Base-by-base conservation (phyloP, 2,113 vertebrate species). In the Nycticorax nycticorax region DNA sequence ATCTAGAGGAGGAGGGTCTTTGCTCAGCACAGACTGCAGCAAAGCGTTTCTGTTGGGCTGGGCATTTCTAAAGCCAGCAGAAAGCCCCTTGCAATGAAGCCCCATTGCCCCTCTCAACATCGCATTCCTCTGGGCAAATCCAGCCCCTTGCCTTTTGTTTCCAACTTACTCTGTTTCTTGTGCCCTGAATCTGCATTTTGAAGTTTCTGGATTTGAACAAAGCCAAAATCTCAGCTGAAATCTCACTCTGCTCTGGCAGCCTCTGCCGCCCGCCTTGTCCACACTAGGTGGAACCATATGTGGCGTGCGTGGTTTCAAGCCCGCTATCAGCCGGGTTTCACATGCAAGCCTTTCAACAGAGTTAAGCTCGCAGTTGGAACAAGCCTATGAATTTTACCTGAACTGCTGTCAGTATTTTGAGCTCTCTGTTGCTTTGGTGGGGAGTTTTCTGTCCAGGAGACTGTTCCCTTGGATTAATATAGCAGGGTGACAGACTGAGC, bases 181-280 rank as follows among this genome's bases (percentile, higher is more conserved):
- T 76, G 75, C 33, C 21, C 57, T 28, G 71, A 68, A 48, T 79
- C 50, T 75, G n/a, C 4, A 2, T 79, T 91, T 60, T 75, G 78
- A 88, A 84, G 56, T 84, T 85, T 82, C 57, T 93, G 71, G 62
- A 66, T 55, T 79, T 92, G 62, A 96, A 76, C 59, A 78, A 89
- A 68, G 66, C 45, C 74, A 73, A 90, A 53, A 94, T 92, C 85
- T 93, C 88, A 59, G 3, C 5, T 69, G 71, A 89, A 95, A 89
- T 92, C 73, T 95, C 66, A 68, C 56, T 81, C 43, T 13, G 12
- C 8, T 60, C 77, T 91, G 89, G 89, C 92, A 95, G 73, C 8
- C 66, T n/a, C 87, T 89, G 68, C 60, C 1, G 4, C 13, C 20
- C 43, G 92, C 74, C 81, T 67, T 56, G 69, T 76, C 85, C 19